Base-by-base conservation (phyloP, 1,140 invertebrate species). In the Goniozus legneri region DNA sequence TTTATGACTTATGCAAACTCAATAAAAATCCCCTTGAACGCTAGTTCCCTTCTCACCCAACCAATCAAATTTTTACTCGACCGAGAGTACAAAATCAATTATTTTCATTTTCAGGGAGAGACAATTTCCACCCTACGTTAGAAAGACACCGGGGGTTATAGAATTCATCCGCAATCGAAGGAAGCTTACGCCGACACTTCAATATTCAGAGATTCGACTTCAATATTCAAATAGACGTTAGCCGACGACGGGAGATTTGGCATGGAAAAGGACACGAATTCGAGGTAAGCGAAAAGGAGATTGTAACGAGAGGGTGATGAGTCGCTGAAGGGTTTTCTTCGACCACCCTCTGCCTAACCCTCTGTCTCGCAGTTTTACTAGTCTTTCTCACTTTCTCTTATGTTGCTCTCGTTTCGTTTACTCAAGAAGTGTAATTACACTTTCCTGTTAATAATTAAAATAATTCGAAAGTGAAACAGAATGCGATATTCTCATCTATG, bases 161-260 rank as follows among this genome's bases (percentile, higher is more conserved):
- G 27, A 14, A 14, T 22, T 30, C 30, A 37, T 31, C 31, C 21
- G 39, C 37, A 51, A 51, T 42, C 50, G 16, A 44, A 43, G 34
- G 49, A 40, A 19, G n/a, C n/a, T n/a, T n/a, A n/a, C n/a, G 36
- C 16, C 35, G 37, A n/a, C 20, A 39, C 21, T 51, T 27, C 14
- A 39, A 56, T 52, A 43, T 52, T 47, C 22, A 36, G 36, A 32
- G 44, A 43, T 35, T 27, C n/a, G 8, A 41, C 21, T 52, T 52
- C 22, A 56, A 48, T 44, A 52, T 56, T 46, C 48, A 48, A 56
- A 58, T 52, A 38, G 22, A 41, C 20, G 16, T 19, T n/a, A n/a
- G n/a, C n/a, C n/a, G 13, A 13, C 19, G 21, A 37, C 12, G 27
- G 43, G 12, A 32, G 7, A 49, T 27, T 10, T 20, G 30, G 38